A percentile compares a stretch with the other conserved stretches of the same genome.
Evolutionary conservation across 1,140 invertebrate species (phyloP).

Genomic region (Rhizoglyphus robini): DNA sequence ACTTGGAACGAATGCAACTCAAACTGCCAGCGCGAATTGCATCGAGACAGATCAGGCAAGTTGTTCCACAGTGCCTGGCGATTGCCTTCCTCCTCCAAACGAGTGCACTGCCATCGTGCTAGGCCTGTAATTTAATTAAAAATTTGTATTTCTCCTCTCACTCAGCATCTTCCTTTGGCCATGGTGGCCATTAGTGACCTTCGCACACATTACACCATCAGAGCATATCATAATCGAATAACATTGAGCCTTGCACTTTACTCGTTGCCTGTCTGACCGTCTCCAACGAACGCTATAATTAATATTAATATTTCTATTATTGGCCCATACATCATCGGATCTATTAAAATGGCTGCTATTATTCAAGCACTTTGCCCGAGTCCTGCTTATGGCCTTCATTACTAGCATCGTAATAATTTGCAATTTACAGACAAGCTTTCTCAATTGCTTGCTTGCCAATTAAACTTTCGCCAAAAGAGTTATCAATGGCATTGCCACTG

Average conservation of each 20-base stretch:
- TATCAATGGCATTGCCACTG: no score
- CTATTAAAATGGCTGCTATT: no score
- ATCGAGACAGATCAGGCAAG: constrained; percentile 7
- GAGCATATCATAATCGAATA: not conserved
- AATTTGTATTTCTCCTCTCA: not conserved
- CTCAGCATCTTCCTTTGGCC: not conserved
- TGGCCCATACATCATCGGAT: constrained; percentile 9
- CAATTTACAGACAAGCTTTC: no score
- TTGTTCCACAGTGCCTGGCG: constrained; percentile 5
- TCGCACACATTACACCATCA: not conserved
- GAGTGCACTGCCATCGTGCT: constrained; percentile 7
- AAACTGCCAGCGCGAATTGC: constrained; percentile 3
- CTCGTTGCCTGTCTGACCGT: not conserved
- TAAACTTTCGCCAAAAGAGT: no score
- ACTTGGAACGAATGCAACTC: constrained; percentile 7
- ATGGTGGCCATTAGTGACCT: not conserved
- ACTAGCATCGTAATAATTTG: no score
- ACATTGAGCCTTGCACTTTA: not conserved
- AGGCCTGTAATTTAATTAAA: constrained; percentile 10
- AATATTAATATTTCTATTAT: constrained; percentile 11
- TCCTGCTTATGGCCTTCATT: no score
- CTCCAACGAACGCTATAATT: not conserved
- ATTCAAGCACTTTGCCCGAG: no score
- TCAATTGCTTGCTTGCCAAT: no score
- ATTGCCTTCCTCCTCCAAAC: not conserved